Base-by-base conservation (phyloP, 2,888 invertebrate genomes). In the Calameuta idolon region DNA sequence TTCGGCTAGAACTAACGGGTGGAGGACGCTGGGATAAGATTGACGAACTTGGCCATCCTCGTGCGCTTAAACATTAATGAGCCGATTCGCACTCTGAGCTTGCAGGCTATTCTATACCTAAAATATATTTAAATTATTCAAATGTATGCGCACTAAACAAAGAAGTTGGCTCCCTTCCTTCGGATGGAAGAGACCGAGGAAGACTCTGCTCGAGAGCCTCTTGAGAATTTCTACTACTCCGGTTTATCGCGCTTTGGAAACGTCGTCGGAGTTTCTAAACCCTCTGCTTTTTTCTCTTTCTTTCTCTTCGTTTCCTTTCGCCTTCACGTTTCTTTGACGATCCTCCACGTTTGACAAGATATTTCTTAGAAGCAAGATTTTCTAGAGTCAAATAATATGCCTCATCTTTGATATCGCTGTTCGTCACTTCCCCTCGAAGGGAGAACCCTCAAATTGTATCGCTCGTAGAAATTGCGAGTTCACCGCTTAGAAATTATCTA, bases 401-500 rank as follows among this genome's bases (percentile, higher is more conserved):
- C 40, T 40, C 2, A 23, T 23, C 15, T 9, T 40, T 23, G 40
- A 55, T 23, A 23, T 55, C 23, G 55, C 23, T 2, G 23, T 5
- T 40, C 55, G 23, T 55, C 55, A 9, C 9, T 23, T 23, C 2
- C 15, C 23, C 5, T 55, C 23, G 55, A 55, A 55, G 55, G 2
- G 23, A 23, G 15, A 55, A 23, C 2, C 23, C 55, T 23, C 2
- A 23, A 9, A 55, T 23, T 55, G 23, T 55, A 55, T 55, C 55
- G 55, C 23, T 2, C 55, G 15, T 5, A 23, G 23, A 55, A 55
- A 55, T 2, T 55, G 23, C 55, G 55, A 55, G 23, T 2, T 23
- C 2, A 23, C 23, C 1, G 9, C 55, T 78, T 78, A 73, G 75
- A 81, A 81, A 81, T 81, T 81, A 81, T 79, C 78, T 79, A 75